Base-by-base conservation (phyloP, 2,797 vertebrate genomes). In the Melanotaenia nigrans region DNA sequence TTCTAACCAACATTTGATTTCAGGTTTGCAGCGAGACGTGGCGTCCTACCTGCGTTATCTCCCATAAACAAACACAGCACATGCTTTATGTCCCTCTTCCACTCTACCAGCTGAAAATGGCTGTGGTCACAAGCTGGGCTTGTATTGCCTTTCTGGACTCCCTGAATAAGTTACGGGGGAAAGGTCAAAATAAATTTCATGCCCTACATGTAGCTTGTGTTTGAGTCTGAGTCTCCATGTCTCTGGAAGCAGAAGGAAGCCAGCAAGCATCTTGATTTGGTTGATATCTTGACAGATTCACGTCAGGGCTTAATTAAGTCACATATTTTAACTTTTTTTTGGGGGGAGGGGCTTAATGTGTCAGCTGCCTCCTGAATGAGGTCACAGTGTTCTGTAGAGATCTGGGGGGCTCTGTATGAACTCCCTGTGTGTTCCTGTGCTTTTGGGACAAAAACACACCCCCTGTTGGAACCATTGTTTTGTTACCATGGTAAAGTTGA, bases 401-500 rank as follows among this genome's bases (percentile, higher is more conserved):
- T 24, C 51, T 13, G 4, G 51, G 51, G 12, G 28, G 51, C 24
- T 25, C 24, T 54, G 51, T 25, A 54, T 14, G 24, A 24, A 54
- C n/a, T 53, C 36, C 12, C 25, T 68, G 51, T 54, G 49, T 66
- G 54, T 55, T 40, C 67, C 38, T 51, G 53, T 22, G 63, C 20
- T 24, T 47, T 45, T 13, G 16, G 16, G 4, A 16, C 14, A 45
- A 33, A 81, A 75, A 79, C 54, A 16, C 55, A 11, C 11, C 53
- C 70, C 28, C 55, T 42, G 58, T 40, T 45, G 42, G 14, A 20
- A 18, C 42, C 14, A 45, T 73, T 66, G 65, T 54, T 80, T 68
- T 77, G 85, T 91, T 84, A 71, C 89, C 85, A 88, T 87, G 86
- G 90, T 81, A 75, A 90, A 74, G 79, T 53, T 24, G 36, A 73